phyloP scores from a whole-genome alignment of 2,888 invertebrate species.

The Uropetala carovei region DNA sequence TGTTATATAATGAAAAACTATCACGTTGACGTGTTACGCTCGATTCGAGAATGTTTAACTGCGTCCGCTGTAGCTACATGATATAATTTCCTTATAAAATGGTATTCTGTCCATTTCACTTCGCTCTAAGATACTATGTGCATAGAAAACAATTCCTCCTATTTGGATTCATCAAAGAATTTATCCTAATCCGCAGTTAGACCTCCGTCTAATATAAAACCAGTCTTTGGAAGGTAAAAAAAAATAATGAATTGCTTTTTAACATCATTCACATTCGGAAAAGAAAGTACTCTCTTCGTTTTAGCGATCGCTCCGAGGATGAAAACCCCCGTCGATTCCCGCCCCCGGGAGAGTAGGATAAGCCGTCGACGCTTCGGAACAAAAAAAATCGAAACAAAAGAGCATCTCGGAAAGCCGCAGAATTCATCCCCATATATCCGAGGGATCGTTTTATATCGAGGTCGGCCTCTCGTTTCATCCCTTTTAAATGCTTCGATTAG shows the following conservation, averaged over 20 bases:
- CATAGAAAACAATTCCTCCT: no score
- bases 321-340: not conserved
- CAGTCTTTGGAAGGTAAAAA: not conserved
- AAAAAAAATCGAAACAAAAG: not conserved
- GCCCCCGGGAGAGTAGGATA: not conserved
- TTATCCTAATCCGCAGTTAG: no score
- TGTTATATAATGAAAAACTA: no score
- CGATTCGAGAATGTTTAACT: no score
- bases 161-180: no score
- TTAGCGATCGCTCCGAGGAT: not conserved
- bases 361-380: not conserved
- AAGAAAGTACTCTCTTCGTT: not conserved
- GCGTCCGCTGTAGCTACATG: no score
- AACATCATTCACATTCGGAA: not conserved
- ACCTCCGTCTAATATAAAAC: not conserved
- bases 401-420: not conserved
- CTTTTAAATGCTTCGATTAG: constrained; percentile 16
- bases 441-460: constrained; percentile 10
- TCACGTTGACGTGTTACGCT: no score
- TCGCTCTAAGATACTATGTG: no score
- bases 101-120: no score
- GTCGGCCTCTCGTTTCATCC: constrained; percentile 18
- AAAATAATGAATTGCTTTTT: not conserved
- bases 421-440: not conserved
- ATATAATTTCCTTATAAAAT: no score